These are phyloP conservation scores for Podargus strigoides DNA, from an alignment of 2,797 vertebrate genomes.

Conservation along the genomic window DNA sequence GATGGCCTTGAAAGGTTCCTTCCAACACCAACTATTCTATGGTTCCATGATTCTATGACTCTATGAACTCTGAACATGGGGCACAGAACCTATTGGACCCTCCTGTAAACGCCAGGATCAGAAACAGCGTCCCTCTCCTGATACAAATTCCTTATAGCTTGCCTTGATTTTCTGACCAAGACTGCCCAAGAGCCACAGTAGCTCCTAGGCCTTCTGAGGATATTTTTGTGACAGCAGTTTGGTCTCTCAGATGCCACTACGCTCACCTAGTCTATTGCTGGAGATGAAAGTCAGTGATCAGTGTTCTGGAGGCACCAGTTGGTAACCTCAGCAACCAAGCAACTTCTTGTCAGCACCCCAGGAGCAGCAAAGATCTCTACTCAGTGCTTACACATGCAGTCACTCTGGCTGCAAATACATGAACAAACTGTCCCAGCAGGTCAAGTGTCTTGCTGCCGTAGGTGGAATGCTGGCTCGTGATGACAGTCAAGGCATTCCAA, in stretches of 20 bases:
- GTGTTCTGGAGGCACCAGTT: neutral
- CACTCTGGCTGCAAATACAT: neutral
- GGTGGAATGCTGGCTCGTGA: neutral
- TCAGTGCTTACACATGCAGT: neutral
- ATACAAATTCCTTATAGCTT: rapidly evolving
- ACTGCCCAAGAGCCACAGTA: neutral
- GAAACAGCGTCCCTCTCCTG: neutral
- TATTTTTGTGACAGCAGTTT: neutral
- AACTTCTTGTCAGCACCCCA: neutral
- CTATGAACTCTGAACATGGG: neutral
- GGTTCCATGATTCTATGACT: no score
- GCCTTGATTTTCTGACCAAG: neutral
- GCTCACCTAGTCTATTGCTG: neutral
- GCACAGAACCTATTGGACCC: neutral
- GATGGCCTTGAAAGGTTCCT: no score
- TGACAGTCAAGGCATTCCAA: neutral
- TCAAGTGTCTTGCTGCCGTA: neutral
- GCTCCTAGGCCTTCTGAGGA: neutral
- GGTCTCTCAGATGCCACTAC: neutral
- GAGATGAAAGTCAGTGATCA: neutral
- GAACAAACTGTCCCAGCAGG: neutral
- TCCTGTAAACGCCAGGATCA: neutral
- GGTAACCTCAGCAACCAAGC: neutral
- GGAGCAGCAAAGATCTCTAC: neutral
- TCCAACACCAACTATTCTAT: no score